phyloP scores from a whole-genome alignment of 2,888 invertebrate species.

The Molanna angustata region DNA sequence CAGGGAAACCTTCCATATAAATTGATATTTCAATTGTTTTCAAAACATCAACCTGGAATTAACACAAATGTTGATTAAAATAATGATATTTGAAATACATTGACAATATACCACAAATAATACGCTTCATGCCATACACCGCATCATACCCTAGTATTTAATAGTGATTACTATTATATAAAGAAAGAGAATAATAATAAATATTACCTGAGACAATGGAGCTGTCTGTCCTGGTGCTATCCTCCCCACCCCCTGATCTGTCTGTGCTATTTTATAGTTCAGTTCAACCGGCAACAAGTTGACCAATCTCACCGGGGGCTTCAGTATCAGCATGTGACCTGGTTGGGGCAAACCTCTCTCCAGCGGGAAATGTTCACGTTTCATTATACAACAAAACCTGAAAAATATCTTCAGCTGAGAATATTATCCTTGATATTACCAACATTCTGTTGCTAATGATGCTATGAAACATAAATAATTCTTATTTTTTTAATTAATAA shows the following conservation, averaged over 20 bases:
- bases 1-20: constrained; percentile 80
- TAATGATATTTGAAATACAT: neutral
- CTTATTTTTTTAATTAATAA: too few relatives aligned
- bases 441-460: too few relatives aligned
- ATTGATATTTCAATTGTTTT: constrained; percentile 71
- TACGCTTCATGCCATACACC: neutral
- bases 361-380: constrained; percentile 76
- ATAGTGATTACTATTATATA: neutral
- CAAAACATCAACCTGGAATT: constrained; percentile 64
- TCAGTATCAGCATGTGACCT: constrained; percentile 81
- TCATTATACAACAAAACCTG: constrained; percentile 77
- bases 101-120: neutral
- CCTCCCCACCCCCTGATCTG: constrained; percentile 36
- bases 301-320: constrained; percentile 79
- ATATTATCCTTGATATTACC: too few relatives aligned
- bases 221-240: constrained; percentile 44
- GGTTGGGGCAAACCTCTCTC: constrained; percentile 66
- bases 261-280: constrained; percentile 51
- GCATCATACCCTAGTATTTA: neutral
- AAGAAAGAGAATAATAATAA: neutral
- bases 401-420: neutral
- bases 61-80: constrained; percentile 4
- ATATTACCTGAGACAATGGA: constrained; percentile 43
- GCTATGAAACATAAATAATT: too few relatives aligned
- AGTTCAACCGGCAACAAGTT: constrained; percentile 88